A percentile compares a stretch with the other conserved stretches of the same genome.
These are phyloP conservation scores for Peromyscus eremicus DNA, from an alignment of 2,797 vertebrate species.

Conservation along the genomic window DNA sequence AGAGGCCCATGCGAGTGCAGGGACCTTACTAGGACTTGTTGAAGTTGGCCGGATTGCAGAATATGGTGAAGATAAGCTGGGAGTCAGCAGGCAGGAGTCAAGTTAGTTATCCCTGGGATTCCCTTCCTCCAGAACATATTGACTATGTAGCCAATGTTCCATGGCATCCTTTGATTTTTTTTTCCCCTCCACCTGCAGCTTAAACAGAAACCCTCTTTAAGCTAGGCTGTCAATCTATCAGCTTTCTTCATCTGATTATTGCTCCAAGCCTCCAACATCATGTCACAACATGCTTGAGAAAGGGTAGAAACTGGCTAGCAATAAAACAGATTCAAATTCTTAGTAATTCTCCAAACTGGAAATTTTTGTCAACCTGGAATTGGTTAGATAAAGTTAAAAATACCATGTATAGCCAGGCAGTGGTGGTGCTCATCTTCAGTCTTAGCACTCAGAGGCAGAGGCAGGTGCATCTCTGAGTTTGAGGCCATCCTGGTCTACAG, in stretches of 20 bases:
- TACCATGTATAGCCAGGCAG: neutral
- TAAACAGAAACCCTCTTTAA: slow-evolving; percentile 25
- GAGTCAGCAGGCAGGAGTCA: neutral
- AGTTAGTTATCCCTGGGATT: neutral
- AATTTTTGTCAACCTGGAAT: slow-evolving; percentile 28
- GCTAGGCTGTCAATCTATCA: neutral
- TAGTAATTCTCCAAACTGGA: slow-evolving; percentile 59
- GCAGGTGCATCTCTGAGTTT: no score
- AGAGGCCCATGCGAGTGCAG: neutral
- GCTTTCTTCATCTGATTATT: slow-evolving; percentile 41
- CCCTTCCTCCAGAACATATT: slow-evolving; percentile 30
- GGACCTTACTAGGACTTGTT: neutral
- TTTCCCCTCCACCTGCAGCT: neutral
- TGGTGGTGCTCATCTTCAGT: neutral
- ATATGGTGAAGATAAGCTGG: neutral
- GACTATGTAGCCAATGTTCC: slow-evolving; percentile 13
- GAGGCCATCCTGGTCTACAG: no score
- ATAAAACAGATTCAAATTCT: slow-evolving; percentile 54
- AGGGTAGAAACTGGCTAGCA: neutral
- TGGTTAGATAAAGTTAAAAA: slow-evolving; percentile 56
- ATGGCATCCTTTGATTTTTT: slow-evolving; percentile 34
- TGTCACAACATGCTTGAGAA: slow-evolving; percentile 41
- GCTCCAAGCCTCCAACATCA: neutral
- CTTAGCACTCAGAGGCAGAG: neutral
- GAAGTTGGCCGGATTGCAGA: neutral